These are phyloP conservation scores for Drosophila serrata DNA, from an alignment of 1,140 invertebrate genomes.

Conservation along the genomic window DNA sequence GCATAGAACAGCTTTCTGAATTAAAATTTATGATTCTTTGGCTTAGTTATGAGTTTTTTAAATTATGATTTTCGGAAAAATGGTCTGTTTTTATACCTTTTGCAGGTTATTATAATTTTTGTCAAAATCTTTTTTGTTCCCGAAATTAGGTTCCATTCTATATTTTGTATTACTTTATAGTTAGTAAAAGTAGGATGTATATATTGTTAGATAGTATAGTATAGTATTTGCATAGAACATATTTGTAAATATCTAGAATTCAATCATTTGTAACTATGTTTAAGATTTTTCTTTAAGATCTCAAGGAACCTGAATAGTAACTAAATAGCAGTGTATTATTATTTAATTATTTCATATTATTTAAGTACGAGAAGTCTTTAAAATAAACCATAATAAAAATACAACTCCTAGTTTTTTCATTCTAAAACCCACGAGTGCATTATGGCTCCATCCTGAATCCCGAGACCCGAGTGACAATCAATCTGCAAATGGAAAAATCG, in stretches of 20 bases:
- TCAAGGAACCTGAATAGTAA: not conserved
- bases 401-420: not conserved
- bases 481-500: constrained; percentile 30
- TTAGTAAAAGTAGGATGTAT: not conserved
- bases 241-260: not conserved
- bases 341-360: not conserved
- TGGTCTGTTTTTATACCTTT: too few relatives aligned
- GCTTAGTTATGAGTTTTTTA: too few relatives aligned
- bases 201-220: not conserved
- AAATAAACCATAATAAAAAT: not conserved
- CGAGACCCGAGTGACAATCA: constrained; percentile 11
- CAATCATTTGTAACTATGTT: not conserved
- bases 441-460: not conserved
- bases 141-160: too few relatives aligned
- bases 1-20: too few relatives aligned
- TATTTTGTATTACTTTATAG: not conserved
- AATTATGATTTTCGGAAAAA: too few relatives aligned
- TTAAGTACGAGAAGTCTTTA: not conserved
- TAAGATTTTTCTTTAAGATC: not conserved
- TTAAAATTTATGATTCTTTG: too few relatives aligned
- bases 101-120: too few relatives aligned
- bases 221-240: not conserved
- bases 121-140: too few relatives aligned
- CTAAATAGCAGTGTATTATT: not conserved
- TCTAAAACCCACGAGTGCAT: not conserved